These are phyloP conservation scores for Alligator sinensis DNA, from an alignment of 2,113 vertebrate genomes.

Conservation along the genomic window DNA sequence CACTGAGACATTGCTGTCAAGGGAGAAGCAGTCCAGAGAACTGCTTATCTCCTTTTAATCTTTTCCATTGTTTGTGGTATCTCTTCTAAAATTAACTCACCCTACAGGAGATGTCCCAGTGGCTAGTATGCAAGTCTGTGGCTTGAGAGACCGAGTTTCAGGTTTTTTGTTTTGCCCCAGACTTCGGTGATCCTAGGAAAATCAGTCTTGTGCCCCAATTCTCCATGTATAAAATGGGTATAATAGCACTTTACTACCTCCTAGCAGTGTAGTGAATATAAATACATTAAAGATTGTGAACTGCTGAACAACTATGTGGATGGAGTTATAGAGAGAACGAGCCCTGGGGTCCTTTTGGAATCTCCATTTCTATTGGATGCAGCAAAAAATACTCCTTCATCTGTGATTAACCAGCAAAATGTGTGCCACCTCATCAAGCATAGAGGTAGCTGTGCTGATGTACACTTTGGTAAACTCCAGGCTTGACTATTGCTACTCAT, in stretches of 20 bases:
- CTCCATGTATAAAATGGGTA: neutral
- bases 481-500: neutral
- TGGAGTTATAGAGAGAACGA: rapidly evolving
- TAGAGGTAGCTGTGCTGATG: neutral
- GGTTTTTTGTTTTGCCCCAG: rapidly evolving
- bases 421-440: neutral
- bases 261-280: neutral
- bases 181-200: rapidly evolving
- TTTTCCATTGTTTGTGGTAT: neutral
- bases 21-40: neutral
- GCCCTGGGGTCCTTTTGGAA: neutral
- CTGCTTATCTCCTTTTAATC: neutral
- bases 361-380: neutral
- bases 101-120: neutral
- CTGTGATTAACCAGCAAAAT: neutral
- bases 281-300: neutral
- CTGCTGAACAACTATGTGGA: neutral
- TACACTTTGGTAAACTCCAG: neutral
- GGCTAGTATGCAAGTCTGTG: neutral
- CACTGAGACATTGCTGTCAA: neutral
- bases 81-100: neutral
- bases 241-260: neutral
- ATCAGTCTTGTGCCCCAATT: neutral
- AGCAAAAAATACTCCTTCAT: neutral
- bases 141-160: neutral